Evolutionary conservation across 2,888 invertebrate species (phyloP).

Genomic region (Leptarthrus brevirostris): DNA sequence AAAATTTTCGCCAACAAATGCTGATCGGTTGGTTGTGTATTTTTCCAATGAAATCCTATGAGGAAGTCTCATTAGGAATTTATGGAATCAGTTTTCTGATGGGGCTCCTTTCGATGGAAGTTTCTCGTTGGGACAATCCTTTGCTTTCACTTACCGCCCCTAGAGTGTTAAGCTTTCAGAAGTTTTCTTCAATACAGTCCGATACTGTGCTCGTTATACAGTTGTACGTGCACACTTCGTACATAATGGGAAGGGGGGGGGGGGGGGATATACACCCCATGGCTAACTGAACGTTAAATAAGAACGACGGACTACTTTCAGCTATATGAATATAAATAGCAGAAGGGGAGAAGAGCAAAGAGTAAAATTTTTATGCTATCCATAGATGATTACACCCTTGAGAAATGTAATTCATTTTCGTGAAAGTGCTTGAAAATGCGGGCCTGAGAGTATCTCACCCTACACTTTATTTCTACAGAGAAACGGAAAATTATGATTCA

Average conservation of each 20-base stretch:
- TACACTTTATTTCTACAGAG: not conserved
- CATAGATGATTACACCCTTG: constrained; percentile 54
- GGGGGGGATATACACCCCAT: not conserved
- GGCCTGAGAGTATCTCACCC: not conserved
- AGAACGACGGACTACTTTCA: constrained; percentile 19
- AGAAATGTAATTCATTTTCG: constrained; percentile 54
- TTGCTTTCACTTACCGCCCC: not conserved
- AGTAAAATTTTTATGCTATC: constrained; percentile 51
- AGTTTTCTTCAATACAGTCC: constrained; percentile 8
- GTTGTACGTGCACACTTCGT: not conserved
- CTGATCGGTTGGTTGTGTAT: constrained; percentile 4
- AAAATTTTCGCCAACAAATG: constrained; percentile 40
- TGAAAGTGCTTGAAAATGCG: constrained; percentile 14
- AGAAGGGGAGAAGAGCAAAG: constrained; percentile 9
- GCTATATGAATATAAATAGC: constrained; percentile 38
- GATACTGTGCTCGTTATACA: not conserved
- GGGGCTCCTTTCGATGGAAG: constrained; percentile 5
- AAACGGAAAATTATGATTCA: constrained; percentile 20
- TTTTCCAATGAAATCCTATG: constrained; percentile 48
- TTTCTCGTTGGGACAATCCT: constrained; percentile 18
- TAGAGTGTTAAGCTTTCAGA: not conserved
- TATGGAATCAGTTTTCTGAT: constrained; percentile 51
- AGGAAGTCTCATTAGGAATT: constrained; percentile 52
- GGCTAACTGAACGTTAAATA: constrained; percentile 12
- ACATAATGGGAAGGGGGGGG: not conserved